These are phyloP conservation scores for Zaprionus tsacasi DNA, from an alignment of 1,140 invertebrate genomes.

Conservation along the genomic window DNA sequence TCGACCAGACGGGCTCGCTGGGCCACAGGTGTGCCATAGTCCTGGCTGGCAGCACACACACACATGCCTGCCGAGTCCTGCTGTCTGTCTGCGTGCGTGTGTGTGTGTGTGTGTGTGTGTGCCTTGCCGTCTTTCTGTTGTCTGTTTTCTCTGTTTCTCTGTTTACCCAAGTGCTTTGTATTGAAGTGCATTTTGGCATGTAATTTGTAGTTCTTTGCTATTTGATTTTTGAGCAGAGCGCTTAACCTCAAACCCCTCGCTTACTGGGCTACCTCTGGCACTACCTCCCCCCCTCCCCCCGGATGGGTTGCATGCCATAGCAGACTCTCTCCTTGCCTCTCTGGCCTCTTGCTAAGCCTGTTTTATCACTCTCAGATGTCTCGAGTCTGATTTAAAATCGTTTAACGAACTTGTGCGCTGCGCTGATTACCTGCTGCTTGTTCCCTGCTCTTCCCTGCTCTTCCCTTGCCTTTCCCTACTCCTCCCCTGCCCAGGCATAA, in stretches of 20 bases:
- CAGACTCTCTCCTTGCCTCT: neutral
- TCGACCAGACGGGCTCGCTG: neutral
- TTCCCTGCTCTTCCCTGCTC: neutral
- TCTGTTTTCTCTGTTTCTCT: constrained; percentile 29
- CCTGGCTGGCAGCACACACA: constrained; percentile 4
- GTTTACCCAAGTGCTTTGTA: constrained; percentile 80
- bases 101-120: constrained; percentile 7
- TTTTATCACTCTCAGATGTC: constrained; percentile 45
- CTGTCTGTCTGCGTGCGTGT: neutral
- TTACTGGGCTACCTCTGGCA: neutral
- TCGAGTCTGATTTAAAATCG: constrained; percentile 60
- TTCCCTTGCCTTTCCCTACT: neutral
- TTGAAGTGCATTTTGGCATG: constrained; percentile 81
- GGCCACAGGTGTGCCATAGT: constrained; percentile 41
- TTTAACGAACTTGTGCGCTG: constrained; percentile 53
- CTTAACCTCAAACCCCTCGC: constrained; percentile 27
- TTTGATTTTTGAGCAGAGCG: constrained; percentile 68
- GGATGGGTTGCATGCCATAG: neutral
- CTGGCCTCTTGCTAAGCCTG: constrained; percentile 39
- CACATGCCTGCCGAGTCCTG: neutral
- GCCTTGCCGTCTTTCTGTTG: constrained; percentile 50
- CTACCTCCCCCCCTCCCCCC: neutral
- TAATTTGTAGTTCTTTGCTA: constrained; percentile 82
- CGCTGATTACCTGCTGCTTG: constrained; percentile 37
- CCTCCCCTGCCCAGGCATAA: neutral